phyloP scores from a whole-genome alignment of 2,113 vertebrate genomes.

The Nyctereutes procyonoides region DNA sequence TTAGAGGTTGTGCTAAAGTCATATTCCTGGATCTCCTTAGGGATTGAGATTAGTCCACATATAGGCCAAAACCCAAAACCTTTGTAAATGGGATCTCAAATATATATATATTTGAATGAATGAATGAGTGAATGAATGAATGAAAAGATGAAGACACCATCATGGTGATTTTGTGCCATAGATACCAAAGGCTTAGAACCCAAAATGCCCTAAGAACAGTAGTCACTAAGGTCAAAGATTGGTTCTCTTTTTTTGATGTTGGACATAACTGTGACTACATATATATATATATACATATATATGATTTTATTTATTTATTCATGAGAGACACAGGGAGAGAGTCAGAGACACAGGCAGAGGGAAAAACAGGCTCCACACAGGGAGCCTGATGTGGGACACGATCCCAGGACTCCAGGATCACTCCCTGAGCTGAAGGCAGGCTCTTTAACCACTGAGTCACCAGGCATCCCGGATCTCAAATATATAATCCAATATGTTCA shows the following conservation, averaged over 20 bases:
- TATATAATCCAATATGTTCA: background rate
- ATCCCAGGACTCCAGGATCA: too few relatives aligned
- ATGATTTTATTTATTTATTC: too few relatives aligned
- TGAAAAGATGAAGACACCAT: background rate
- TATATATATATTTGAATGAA: background rate
- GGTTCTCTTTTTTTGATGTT: conserved; percentile 58
- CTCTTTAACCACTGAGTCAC: too few relatives aligned
- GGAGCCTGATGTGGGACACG: too few relatives aligned
- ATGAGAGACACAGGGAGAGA: too few relatives aligned
- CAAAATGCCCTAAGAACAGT: background rate
- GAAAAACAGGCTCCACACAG: too few relatives aligned
- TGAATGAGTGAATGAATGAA: background rate
- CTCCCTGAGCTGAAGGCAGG: too few relatives aligned
- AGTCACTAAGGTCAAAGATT: background rate
- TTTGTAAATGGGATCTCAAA: background rate
- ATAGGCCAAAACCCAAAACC: background rate
- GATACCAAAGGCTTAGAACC: background rate
- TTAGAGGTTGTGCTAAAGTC: background rate
- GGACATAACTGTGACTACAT: background rate
- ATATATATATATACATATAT: background rate
- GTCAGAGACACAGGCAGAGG: too few relatives aligned
- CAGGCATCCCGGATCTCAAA: too few relatives aligned
- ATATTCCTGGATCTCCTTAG: background rate
- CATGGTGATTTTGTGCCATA: background rate
- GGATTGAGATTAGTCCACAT: background rate